Conservation (phyloP, 1,140 invertebrate genomes). For the Maniola jurtina region DNA sequence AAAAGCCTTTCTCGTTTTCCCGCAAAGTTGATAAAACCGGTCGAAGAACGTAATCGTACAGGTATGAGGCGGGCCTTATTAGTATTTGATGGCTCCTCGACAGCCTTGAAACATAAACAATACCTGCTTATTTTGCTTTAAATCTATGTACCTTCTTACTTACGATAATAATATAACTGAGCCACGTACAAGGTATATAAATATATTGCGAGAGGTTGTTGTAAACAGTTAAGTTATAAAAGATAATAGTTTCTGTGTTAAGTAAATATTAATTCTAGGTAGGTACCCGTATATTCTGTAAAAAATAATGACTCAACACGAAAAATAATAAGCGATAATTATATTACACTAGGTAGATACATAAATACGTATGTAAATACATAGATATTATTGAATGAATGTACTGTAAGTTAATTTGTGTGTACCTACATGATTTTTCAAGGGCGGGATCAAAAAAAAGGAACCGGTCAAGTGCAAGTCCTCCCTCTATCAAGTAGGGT, state of each 20-base stretch:
- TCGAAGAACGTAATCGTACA: not conserved
- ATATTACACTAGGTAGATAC: too few species aligned
- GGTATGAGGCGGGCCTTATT: not conserved
- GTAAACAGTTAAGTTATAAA: not conserved
- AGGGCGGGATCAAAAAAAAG: too few species aligned
- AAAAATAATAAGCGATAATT: too few species aligned
- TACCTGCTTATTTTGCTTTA: not conserved
- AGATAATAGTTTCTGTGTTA: constrained; percentile 1
- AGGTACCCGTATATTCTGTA: not conserved
- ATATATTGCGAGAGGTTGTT: not conserved
- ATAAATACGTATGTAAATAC: too few species aligned
- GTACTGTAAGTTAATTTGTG: too few species aligned
- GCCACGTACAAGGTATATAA: too few species aligned
- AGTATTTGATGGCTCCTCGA: not conserved
- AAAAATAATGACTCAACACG: not conserved
- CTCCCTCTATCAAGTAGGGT: too few species aligned
- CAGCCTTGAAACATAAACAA: not conserved
- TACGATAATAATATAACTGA: too few species aligned
- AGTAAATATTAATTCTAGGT: not conserved
- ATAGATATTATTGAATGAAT: too few species aligned
- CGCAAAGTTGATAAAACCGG: constrained; percentile 1
- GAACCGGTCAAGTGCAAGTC: too few species aligned
- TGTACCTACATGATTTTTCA: too few species aligned
- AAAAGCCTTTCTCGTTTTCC: constrained; percentile 19
- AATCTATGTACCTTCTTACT: not conserved